Evolutionary conservation across 2,888 invertebrate species (phyloP).

Genomic region (Sarcophaga subvicina): DNA sequence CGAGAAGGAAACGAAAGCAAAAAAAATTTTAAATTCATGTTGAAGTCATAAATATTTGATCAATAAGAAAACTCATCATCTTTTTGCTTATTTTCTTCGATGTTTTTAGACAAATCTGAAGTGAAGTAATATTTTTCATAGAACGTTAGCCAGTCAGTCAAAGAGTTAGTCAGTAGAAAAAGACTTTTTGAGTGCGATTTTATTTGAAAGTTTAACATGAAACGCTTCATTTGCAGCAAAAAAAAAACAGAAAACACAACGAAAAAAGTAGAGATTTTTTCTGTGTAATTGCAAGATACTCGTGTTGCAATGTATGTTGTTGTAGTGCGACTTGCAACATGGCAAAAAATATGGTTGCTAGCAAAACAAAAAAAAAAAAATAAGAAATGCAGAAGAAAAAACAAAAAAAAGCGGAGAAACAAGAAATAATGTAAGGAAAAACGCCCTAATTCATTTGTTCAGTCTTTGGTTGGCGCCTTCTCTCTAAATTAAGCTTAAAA

Average conservation of each 20-base stretch:
- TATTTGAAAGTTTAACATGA: constrained; percentile 48
- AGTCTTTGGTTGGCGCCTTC: constrained; percentile 75
- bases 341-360: constrained; percentile 5
- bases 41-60: constrained; percentile 59
- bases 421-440: constrained; percentile 71
- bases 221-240: constrained; percentile 54
- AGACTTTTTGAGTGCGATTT: constrained; percentile 42
- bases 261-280: constrained; percentile 42
- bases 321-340: constrained; percentile 73
- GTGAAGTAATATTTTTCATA: constrained; percentile 38
- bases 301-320: constrained; percentile 75
- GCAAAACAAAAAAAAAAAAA: background rate
- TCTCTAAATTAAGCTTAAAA: constrained; percentile 62
- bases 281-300: constrained; percentile 48
- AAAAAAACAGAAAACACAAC: background rate
- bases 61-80: constrained; percentile 44
- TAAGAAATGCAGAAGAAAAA: too few relatives aligned
- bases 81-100: background rate
- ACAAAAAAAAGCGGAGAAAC: background rate
- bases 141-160: constrained; percentile 11
- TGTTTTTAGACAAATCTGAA: constrained; percentile 22
- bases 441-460: constrained; percentile 80
- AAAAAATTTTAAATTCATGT: constrained; percentile 56
- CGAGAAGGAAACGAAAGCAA: background rate
- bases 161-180: background rate